Conservation (phyloP, 2,797 vertebrate genomes). For the Phaenicophaeus curvirostris region DNA sequence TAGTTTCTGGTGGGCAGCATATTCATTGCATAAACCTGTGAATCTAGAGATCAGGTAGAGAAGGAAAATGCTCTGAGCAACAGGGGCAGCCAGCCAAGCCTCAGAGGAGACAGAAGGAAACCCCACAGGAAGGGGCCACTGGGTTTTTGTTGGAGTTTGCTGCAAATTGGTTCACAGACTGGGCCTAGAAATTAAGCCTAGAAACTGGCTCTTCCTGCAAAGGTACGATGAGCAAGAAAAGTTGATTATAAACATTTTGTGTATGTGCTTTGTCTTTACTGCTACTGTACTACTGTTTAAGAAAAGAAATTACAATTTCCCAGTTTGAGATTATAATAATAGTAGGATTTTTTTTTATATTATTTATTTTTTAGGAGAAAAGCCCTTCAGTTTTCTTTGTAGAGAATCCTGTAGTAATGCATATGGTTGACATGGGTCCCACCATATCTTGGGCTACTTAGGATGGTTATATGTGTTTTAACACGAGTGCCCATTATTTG, state of each 20-base stretch:
- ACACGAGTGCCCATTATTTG: neutral
- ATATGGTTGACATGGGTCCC: neutral
- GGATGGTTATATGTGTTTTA: neutral
- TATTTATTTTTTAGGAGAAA: neutral
- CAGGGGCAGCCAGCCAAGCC: neutral
- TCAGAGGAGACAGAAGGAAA: neutral
- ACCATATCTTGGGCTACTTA: neutral
- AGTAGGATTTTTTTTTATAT: neutral
- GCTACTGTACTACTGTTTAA: neutral
- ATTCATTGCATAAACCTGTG: neutral
- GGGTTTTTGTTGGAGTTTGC: neutral
- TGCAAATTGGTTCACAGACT: accelerated
- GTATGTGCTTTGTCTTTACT: neutral
- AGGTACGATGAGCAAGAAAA: neutral
- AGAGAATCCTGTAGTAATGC: neutral
- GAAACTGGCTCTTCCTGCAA: neutral
- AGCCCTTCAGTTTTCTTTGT: neutral
- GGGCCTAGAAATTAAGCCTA: neutral
- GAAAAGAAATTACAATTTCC: neutral
- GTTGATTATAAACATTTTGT: neutral
- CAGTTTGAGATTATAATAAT: neutral
- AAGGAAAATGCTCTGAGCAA: neutral
- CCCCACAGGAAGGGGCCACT: neutral
- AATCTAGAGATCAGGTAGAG: neutral
- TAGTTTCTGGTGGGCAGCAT: neutral